These are phyloP conservation scores for Myiozetetes cayanensis DNA, from an alignment of 2,113 vertebrate species.

Conservation along the genomic window DNA sequence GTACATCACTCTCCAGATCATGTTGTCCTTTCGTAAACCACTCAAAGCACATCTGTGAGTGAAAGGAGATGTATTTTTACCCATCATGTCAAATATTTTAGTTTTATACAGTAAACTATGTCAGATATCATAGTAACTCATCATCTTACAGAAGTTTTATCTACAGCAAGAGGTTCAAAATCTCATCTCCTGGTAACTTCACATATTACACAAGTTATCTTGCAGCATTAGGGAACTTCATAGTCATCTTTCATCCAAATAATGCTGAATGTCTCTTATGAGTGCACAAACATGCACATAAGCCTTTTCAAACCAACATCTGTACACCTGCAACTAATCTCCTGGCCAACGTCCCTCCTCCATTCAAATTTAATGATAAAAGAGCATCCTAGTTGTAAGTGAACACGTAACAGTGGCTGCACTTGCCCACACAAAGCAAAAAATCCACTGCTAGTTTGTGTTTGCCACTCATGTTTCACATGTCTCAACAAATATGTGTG, in stretches of 20 bases:
- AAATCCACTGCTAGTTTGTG: background rate
- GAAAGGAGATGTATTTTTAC: background rate
- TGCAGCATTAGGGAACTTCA: background rate
- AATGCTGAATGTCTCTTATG: background rate
- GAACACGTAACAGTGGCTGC: background rate
- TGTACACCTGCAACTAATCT: background rate
- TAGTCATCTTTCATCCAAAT: background rate
- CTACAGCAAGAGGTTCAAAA: background rate
- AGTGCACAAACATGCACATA: background rate
- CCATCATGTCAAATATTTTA: background rate
- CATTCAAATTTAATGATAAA: background rate
- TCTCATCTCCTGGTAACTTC: background rate
- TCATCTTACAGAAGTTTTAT: background rate
- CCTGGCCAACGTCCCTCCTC: background rate
- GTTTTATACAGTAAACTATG: background rate
- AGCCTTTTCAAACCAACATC: background rate
- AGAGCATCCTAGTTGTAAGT: background rate
- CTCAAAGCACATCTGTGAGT: slow-evolving; percentile 94
- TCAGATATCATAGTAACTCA: background rate
- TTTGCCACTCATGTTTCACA: background rate
- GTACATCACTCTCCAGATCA: slow-evolving; percentile 96
- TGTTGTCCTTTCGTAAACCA: slow-evolving; percentile 99
- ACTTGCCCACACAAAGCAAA: background rate
- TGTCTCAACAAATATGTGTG: background rate
- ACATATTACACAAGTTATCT: rapidly evolving